A percentile compares a stretch with the other conserved stretches of the same genome.
These are phyloP conservation scores for Serranus cabrilla DNA, from an alignment of 2,797 vertebrate genomes.

Conservation along the genomic window DNA sequence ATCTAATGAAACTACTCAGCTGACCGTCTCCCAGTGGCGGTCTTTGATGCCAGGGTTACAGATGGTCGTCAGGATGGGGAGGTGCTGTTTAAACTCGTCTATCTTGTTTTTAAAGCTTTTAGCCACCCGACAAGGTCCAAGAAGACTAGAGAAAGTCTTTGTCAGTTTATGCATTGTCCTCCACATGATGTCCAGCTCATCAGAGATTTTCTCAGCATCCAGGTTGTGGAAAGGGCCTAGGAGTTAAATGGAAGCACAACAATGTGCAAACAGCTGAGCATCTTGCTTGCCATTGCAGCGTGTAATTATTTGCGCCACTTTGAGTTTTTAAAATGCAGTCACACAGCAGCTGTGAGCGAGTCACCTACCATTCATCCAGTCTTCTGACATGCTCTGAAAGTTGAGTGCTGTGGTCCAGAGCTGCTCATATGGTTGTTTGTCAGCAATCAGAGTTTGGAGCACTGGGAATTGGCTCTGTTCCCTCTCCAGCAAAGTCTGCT, in stretches of 20 bases:
- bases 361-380: conserved; percentile 92
- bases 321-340: background rate
- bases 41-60: conserved; percentile 93
- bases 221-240: conserved; percentile 87
- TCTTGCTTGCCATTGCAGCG: background rate
- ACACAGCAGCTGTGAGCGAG: background rate
- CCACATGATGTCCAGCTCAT: conserved; percentile 92
- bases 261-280: background rate
- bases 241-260: conserved; percentile 13
- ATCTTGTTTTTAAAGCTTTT: conserved; percentile 87
- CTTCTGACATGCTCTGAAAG: conserved; percentile 90
- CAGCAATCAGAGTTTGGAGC: conserved; percentile 85
- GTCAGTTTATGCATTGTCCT: conserved; percentile 89
- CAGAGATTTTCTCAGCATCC: conserved; percentile 89
- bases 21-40: conserved; percentile 92
- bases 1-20: conserved; percentile 28
- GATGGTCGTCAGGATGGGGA: conserved; percentile 89
- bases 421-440: conserved; percentile 91
- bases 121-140: conserved; percentile 86
- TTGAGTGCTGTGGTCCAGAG: conserved; percentile 91
- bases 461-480: conserved; percentile 89
- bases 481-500: conserved; percentile 89
- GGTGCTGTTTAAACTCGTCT: conserved; percentile 90
- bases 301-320: background rate
- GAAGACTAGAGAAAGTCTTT: conserved; percentile 85